Evolutionary conservation across 2,888 invertebrate species (phyloP).

Genomic region (Acanthopleura granulata): DNA sequence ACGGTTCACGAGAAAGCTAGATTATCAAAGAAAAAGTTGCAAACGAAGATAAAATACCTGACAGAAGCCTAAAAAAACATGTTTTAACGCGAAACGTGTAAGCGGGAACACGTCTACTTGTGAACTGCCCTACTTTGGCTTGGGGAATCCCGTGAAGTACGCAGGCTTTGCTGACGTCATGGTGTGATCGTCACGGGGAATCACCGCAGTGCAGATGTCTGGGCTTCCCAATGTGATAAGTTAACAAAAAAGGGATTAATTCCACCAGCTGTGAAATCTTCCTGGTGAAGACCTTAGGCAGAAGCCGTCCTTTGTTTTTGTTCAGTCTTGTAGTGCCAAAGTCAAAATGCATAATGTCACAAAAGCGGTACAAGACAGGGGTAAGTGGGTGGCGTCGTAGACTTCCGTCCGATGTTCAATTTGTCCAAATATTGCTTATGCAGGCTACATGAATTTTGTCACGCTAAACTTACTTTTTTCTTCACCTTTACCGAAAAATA

Average conservation of each 20-base stretch:
- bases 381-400: slow-evolving; percentile 27
- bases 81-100: not conserved
- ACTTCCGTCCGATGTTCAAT: no score
- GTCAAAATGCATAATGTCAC: slow-evolving; percentile 43
- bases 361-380: slow-evolving; percentile 51
- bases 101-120: no score
- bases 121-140: not conserved
- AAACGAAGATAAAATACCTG: not conserved
- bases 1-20: not conserved
- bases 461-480: no score
- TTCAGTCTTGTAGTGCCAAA: not conserved
- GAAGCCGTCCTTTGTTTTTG: not conserved
- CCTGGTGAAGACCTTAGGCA: no score
- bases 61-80: not conserved
- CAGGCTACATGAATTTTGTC: no score
- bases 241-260: no score
- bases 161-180: not conserved
- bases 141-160: not conserved
- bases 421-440: no score
- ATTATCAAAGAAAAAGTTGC: not conserved
- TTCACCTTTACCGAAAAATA: no score
- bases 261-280: no score
- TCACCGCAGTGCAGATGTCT: no score
- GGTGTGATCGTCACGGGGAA: not conserved
- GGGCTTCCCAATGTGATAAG: no score